Evolutionary conservation across 2,888 invertebrate species (phyloP), one percentile per base, ranked within the genome.

Genomic region (Tillus elongatus): DNA sequence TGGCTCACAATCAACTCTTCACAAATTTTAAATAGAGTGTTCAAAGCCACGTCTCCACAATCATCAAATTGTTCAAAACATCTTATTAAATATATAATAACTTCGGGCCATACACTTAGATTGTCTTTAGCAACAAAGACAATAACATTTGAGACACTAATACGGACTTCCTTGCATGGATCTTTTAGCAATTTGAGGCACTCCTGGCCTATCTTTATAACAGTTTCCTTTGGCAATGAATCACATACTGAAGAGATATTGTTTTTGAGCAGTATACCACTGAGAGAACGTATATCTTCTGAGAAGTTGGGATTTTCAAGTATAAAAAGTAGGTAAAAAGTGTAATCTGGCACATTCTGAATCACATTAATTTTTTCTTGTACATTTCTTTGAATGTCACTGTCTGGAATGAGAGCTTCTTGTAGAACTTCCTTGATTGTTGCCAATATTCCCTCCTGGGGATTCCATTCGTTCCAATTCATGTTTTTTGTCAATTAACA

Each of bases 361-460:
- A 98, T 73, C 68, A 93, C 87, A 71, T 92, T 91, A 66, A 98
- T 75, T 85, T 93, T 93, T 85, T 95, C 84, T 78, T 97, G 96
- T 55, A 97, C 96, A 53, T 84, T 82, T 65, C 88, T 78, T 68
- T 98, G 98, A 37, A 90, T 89, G 50, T 84, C 86, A 57, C 87
- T 96, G 68, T 96, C 92, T 40, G 95, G 91, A 54, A 95, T 92
- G 64, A 98, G 91, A 47, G 96, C 97, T 72, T 97, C 93, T 69
- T 92, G 93, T 42, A 98, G 77, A 58, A 98, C 80, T 66, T 88
- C 85, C 63, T 97, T 77, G 69, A 97, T 93, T 77, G 96, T 91
- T 67, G 83, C 77, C 63, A 96, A 76, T 68, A 92, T 91, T 73
- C 88, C 89, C 69, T 88, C 85, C 74, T 91, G 87, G 58, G 95